These are phyloP conservation scores for Apocrypta bakeri DNA, from an alignment of 1,140 invertebrate species.

Conservation along the genomic window DNA sequence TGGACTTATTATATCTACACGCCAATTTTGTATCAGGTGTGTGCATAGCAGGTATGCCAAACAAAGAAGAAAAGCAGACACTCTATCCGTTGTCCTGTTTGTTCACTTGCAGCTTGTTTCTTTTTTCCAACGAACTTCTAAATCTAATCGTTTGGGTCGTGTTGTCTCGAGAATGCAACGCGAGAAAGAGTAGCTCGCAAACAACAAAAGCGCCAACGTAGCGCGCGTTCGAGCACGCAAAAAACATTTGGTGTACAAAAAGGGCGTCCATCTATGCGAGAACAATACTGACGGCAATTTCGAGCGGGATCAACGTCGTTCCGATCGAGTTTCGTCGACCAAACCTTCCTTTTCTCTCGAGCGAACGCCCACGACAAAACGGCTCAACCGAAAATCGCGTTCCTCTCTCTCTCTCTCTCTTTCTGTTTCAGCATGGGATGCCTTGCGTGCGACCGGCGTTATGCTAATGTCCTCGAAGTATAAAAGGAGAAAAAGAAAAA, in stretches of 20 bases:
- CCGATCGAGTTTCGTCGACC: constrained; percentile 42
- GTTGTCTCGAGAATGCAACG: constrained; percentile 14
- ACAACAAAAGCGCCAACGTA: not conserved
- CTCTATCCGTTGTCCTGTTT: constrained; percentile 17
- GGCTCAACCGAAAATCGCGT: constrained; percentile 1
- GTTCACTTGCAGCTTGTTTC: not conserved
- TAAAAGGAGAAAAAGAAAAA: constrained; percentile 13
- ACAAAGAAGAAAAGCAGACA: not conserved
- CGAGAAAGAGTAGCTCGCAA: constrained; percentile 16
- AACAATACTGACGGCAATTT: constrained; percentile 46
- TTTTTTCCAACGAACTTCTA: not conserved
- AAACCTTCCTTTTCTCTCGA: not conserved
- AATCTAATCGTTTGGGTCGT: constrained; percentile 30
- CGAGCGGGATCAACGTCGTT: not conserved
- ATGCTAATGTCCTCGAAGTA: constrained; percentile 58
- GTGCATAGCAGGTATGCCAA: constrained; percentile 20
- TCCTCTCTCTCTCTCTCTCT: not conserved
- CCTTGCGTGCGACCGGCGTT: constrained; percentile 62
- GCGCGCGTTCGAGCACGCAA: not conserved
- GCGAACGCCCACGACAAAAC: constrained; percentile 38
- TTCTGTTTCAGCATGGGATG: constrained; percentile 8
- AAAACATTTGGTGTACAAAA: not conserved
- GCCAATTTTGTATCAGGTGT: constrained; percentile 33
- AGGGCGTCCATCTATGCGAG: constrained; percentile 45
- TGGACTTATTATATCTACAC: not conserved